phyloP scores from a whole-genome alignment of 2,113 vertebrate species.

The Oreochromis spilurus region DNA sequence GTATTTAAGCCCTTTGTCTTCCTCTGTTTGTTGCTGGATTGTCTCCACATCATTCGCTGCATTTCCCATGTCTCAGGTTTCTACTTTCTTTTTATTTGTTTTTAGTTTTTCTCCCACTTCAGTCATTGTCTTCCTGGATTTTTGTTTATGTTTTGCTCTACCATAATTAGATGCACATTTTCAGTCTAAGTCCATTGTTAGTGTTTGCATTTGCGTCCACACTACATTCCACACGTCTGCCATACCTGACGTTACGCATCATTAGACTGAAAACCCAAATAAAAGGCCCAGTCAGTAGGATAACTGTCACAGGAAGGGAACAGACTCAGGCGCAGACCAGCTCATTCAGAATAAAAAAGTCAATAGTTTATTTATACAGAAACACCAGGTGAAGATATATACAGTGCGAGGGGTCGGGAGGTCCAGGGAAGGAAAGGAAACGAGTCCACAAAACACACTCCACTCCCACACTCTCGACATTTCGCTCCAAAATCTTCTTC shows the following conservation, averaged over 20 bases:
- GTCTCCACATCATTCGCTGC: not conserved
- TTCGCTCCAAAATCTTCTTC: rapidly evolving
- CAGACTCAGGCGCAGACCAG: not conserved
- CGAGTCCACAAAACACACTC: not conserved
- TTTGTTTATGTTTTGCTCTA: not conserved
- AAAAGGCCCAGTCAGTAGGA: too few relatives aligned
- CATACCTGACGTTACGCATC: too few relatives aligned
- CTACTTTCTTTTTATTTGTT: not conserved
- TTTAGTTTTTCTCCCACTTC: not conserved
- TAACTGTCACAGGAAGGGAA: too few relatives aligned
- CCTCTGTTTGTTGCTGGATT: not conserved
- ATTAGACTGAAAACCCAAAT: too few relatives aligned
- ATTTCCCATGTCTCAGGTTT: rapidly evolving
- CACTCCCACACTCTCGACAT: not conserved
- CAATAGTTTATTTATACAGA: not conserved
- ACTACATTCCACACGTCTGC: too few relatives aligned
- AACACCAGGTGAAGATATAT: not conserved
- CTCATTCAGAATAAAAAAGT: not conserved
- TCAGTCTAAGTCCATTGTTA: rapidly evolving
- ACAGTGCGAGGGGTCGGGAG: rapidly evolving
- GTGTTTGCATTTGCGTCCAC: too few relatives aligned
- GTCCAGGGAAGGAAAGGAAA: not conserved
- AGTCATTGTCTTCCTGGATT: not conserved
- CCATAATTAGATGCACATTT: not conserved
- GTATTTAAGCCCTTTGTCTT: not conserved